phyloP scores from a whole-genome alignment of 2,797 vertebrate species.

The Enoplosus armatus region DNA sequence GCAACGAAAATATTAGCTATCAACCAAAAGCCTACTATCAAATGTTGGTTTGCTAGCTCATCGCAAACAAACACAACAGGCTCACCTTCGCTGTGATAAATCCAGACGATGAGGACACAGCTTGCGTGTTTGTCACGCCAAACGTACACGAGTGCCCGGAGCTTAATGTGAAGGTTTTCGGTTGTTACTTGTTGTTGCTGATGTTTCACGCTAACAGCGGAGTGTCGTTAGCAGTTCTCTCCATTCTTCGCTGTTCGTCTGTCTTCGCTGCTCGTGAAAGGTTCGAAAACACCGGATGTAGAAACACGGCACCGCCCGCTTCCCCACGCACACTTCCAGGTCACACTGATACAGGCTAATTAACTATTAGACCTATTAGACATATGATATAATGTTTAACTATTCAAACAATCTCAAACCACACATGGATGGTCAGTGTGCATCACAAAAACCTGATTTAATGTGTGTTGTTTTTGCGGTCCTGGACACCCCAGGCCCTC shows the following conservation, averaged over 20 bases:
- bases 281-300: conserved; percentile 75
- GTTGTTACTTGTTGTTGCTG: conserved; percentile 50
- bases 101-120: conserved; percentile 26
- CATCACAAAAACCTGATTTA: not conserved
- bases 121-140: not conserved
- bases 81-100: conserved; percentile 66
- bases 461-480: not conserved
- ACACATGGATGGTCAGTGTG: not conserved
- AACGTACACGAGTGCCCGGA: not conserved
- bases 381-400: not conserved
- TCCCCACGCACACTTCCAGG: conserved; percentile 70
- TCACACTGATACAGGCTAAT: conserved; percentile 49
- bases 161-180: conserved; percentile 6
- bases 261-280: conserved; percentile 65
- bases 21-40: conserved; percentile 23
- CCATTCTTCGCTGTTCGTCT: conserved; percentile 73
- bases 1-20: conserved; percentile 67
- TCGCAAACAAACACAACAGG: conserved; percentile 43
- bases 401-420: accelerated
- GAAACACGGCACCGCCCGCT: conserved; percentile 82
- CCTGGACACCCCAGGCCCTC: no score
- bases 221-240: conserved; percentile 35
- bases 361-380: not conserved
- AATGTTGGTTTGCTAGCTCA: conserved; percentile 32
- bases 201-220: conserved; percentile 57